A percentile compares a stretch with the other conserved stretches of the same genome.
Evolutionary conservation across 2,113 vertebrate species (phyloP).

Genomic region (Prolemur simus): DNA sequence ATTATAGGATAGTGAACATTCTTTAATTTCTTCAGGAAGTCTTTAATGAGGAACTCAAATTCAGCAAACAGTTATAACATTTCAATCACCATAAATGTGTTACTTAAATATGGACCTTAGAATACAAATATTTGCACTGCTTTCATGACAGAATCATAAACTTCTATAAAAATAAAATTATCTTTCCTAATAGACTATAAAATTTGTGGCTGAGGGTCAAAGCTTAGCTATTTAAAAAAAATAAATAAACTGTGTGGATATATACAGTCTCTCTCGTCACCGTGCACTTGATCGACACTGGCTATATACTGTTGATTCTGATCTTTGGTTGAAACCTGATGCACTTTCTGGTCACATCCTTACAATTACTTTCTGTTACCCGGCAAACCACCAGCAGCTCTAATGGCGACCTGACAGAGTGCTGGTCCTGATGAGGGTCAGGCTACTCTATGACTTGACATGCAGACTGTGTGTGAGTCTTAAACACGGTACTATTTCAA

Average conservation of each 20-base stretch:
- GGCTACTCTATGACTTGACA: constrained; percentile 24
- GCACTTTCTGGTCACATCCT: constrained; percentile 36
- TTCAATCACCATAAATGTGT: background rate
- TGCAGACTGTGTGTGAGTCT: background rate
- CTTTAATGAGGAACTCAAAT: background rate
- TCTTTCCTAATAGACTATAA: constrained; percentile 13
- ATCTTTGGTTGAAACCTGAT: constrained; percentile 53
- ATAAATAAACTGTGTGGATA: background rate
- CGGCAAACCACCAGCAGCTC: constrained; percentile 24
- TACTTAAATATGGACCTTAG: background rate
- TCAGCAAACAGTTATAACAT: background rate
- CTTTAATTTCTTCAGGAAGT: background rate
- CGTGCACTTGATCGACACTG: background rate
- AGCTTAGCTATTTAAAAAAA: constrained; percentile 34
- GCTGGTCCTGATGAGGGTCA: background rate
- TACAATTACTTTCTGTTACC: background rate
- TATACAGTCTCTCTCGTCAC: background rate
- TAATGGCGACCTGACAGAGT: background rate
- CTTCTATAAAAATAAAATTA: background rate
- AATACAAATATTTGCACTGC: constrained; percentile 22
- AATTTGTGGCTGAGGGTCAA: constrained; percentile 31
- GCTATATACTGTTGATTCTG: background rate
- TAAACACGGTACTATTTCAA: constrained; percentile 26
- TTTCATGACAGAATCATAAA: constrained; percentile 37
- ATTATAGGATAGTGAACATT: background rate